Evolutionary conservation across 2,113 vertebrate species (phyloP).

Genomic region (Peromyscus maniculatus): DNA sequence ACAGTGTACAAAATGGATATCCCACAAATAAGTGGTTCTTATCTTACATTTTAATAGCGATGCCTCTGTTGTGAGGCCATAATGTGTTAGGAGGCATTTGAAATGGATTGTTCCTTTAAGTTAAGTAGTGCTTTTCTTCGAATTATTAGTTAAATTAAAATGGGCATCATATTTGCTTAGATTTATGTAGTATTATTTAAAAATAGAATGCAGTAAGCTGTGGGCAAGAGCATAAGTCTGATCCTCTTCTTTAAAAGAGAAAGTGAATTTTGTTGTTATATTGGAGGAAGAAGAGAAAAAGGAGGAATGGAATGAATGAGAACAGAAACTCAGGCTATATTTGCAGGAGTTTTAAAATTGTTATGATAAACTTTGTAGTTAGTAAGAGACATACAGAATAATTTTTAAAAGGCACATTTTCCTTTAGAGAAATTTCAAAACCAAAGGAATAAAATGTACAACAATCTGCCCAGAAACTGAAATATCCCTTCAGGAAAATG

Average conservation of each 20-base stretch:
- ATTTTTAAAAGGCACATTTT: background rate
- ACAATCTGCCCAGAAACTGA: background rate
- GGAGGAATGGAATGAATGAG: background rate
- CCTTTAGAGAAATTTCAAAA: conserved; percentile 5
- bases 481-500: background rate
- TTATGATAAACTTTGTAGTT: background rate
- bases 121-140: background rate
- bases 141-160: conserved; percentile 10
- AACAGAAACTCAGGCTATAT: background rate
- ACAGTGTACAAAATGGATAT: background rate
- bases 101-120: background rate
- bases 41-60: background rate
- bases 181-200: conserved; percentile 24
- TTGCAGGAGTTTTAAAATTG: background rate
- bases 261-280: background rate
- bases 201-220: background rate
- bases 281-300: background rate
- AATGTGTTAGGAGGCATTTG: background rate
- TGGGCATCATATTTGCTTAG: background rate
- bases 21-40: background rate
- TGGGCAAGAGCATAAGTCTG: background rate
- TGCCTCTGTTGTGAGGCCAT: background rate
- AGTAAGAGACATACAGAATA: background rate
- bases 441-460: background rate
- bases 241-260: background rate